phyloP scores from a whole-genome alignment of 2,113 vertebrate genomes.

The Jaculus jaculus region DNA sequence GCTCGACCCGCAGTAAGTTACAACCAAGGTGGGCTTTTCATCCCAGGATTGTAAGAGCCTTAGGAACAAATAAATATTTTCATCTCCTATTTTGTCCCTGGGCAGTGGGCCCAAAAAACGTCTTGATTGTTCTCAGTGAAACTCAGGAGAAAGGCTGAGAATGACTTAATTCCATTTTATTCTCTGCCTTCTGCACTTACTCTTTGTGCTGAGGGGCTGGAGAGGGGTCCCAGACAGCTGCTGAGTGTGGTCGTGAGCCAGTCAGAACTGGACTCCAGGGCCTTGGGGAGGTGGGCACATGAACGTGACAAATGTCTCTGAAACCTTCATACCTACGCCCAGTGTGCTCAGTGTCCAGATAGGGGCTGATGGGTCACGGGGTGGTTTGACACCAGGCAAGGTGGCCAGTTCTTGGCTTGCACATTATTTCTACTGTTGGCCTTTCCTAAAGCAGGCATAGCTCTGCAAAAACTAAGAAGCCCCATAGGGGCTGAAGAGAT shows the following conservation, averaged over 20 bases:
- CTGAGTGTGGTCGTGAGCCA: neutral
- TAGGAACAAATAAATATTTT: conserved; percentile 79
- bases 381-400: neutral
- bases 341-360: neutral
- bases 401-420: neutral
- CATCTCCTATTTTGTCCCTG: conserved; percentile 72
- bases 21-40: conserved; percentile 72
- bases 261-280: neutral
- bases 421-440: neutral
- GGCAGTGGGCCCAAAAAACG: conserved; percentile 56
- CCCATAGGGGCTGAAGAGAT: too few relatives aligned
- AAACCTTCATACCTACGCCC: too few relatives aligned
- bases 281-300: rapidly evolving
- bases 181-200: neutral
- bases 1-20: conserved; percentile 2
- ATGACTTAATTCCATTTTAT: conserved; percentile 63
- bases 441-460: neutral
- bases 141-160: conserved; percentile 50
- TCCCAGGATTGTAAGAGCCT: conserved; percentile 59
- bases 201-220: neutral
- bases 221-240: neutral
- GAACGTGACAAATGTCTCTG: neutral
- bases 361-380: neutral
- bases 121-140: conserved; percentile 55
- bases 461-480: neutral